Conservation (phyloP, 2,888 invertebrate genomes). For the Ophion ellenae region DNA sequence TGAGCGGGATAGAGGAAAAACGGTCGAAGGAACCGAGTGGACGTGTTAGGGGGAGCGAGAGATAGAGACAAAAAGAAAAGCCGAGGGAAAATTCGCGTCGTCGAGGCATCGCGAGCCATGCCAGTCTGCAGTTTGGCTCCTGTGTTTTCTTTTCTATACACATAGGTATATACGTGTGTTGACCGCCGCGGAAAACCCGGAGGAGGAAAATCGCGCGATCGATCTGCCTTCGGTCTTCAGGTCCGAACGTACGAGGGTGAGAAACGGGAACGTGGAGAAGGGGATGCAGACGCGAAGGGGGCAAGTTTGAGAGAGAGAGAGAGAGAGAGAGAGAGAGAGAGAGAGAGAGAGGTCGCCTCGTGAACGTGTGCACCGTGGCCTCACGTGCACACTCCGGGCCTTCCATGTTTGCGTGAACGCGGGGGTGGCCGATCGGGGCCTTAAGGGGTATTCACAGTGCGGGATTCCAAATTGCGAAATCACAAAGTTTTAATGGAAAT, state of each 20-base stretch:
- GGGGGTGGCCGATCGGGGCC: conserved; percentile 78
- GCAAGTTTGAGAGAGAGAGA: conserved; percentile 54
- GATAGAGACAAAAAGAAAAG: conserved; percentile 55
- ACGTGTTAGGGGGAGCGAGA: conserved; percentile 50
- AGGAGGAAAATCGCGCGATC: conserved; percentile 83
- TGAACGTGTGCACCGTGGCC: conserved; percentile 76
- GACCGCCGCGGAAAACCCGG: conserved; percentile 82
- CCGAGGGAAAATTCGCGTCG: conserved; percentile 75
- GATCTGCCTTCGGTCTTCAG: conserved; percentile 83
- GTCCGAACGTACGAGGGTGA: conserved; percentile 78
- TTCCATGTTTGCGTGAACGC: conserved; percentile 73
- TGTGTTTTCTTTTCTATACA: conserved; percentile 51
- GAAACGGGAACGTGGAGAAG: conserved; percentile 54
- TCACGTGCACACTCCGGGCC: conserved; percentile 72
- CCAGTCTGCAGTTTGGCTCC: conserved; percentile 60
- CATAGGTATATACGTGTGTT: conserved; percentile 69
- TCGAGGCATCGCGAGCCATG: conserved; percentile 75
- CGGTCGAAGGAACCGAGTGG: conserved; percentile 52
- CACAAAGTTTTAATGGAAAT: background rate
- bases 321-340: conserved; percentile 58
- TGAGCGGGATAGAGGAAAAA: conserved; percentile 65
- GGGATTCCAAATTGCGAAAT: background rate
- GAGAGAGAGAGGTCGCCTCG: conserved; percentile 69
- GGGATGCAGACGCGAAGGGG: conserved; percentile 45
- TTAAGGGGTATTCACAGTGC: conserved; percentile 77